Conservation (phyloP, 2,113 vertebrate species). For the Fulmarus glacialis region DNA sequence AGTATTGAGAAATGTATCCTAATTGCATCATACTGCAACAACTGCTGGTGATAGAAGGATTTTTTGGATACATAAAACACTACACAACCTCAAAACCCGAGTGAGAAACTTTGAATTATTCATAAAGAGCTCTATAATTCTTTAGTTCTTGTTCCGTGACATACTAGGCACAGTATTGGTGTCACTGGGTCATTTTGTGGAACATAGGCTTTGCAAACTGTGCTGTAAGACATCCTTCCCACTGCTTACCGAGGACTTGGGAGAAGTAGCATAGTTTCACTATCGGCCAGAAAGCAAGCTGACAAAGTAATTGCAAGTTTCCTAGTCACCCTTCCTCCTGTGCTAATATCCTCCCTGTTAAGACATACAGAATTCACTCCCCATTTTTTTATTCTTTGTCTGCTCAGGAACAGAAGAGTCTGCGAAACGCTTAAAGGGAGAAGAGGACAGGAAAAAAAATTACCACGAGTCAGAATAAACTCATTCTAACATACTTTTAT, state of each 20-base stretch:
- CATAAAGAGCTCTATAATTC: not conserved
- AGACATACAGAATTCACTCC: not conserved
- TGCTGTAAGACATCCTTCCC: not conserved
- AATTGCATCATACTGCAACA: not conserved
- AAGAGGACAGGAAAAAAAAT: not conserved
- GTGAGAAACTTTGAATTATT: not conserved
- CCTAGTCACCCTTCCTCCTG: not conserved
- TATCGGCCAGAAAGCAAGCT: not conserved
- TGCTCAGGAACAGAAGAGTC: not conserved
- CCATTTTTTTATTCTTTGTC: not conserved
- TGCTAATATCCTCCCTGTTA: not conserved
- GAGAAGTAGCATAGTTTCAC: not conserved
- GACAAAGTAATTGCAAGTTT: not conserved
- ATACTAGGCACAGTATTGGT: not conserved
- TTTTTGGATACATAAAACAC: not conserved
- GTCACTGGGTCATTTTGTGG: not conserved
- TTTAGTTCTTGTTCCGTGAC: not conserved
- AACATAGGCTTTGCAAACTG: not conserved
- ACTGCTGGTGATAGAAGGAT: not conserved
- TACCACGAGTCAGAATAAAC: not conserved
- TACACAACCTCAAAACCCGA: not conserved
- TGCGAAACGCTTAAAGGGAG: accelerated
- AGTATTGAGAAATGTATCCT: not conserved
- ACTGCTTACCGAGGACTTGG: not conserved
- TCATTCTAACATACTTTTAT: not conserved